Evolutionary conservation across 2,113 vertebrate species (phyloP), one percentile per base, ranked within the genome.

Genomic region (Sclerurus mexicanus): DNA sequence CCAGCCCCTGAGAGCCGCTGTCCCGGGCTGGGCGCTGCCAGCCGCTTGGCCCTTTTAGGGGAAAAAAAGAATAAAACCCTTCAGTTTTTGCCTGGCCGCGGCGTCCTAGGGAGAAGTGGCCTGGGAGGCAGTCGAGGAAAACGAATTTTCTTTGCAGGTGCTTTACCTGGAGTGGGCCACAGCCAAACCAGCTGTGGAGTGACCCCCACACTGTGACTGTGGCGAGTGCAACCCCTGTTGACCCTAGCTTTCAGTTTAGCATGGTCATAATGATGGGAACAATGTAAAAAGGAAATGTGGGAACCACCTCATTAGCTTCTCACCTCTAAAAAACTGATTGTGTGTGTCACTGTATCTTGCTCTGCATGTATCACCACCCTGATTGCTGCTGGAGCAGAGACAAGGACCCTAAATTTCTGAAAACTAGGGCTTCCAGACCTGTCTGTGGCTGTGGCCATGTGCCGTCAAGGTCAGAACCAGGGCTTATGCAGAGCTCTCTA

Each of bases 111-210:
- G 33, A 3, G 7, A 35, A 40, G 56, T 8, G 9, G 19, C 25
- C 46, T 17, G 28, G 35, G 33, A 46, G 25, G 53, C 0, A 0
- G n/a, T 3, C 2, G 0, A 12, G 33, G 37, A 2, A 52, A 7
- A 9, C 2, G 13, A 50, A 47, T 20, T 11, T 3, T 42, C 24
- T 83, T 62, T 1, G 4, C 28, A 16, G 33, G 17, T 10, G 2
- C 7, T 28, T 79, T 31, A 44, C 55, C 8, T 39, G 33, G 49
- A 6, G 12, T 19, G 27, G 27, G 7, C 14, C 39, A 49, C 40
- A 0, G 0, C 10, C 20, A 14, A 52, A 21, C 2, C 9, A 23
- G 37, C 6, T 0, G 1, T 0, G 0, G 30, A 85, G 44, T 49
- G 33, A 76, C 3, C 22, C 28, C 14, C 19, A 6, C 31, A 7